Evolutionary conservation across 37 sponge, comb jelly and placozoan species (phyloP).

Genomic region (Aplysina aerophoba): DNA sequence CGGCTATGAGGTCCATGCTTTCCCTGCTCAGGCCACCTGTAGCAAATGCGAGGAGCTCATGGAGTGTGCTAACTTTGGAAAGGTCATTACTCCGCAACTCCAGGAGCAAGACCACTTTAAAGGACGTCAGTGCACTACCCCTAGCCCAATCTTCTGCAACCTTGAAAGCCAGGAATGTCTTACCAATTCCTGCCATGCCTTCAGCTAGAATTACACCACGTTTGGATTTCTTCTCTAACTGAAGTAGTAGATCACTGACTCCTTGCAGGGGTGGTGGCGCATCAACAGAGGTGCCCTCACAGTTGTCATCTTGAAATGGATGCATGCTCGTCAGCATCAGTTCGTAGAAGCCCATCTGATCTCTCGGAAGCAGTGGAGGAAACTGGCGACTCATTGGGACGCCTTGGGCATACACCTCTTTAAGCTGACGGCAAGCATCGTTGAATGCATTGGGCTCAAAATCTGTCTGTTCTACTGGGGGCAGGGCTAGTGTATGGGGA

Average conservation of each 20-base stretch:
- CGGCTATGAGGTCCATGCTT: neutral
- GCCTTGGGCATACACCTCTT: slow-evolving; percentile 3
- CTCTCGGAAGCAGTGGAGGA: neutral
- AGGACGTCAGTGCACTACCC: neutral
- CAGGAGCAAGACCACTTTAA: neutral
- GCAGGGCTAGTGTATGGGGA: neutral
- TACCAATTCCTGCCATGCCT: slow-evolving; percentile 33
- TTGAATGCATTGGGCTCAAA: neutral
- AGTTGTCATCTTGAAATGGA: neutral
- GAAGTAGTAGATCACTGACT: neutral
- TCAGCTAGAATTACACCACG: slow-evolving; percentile 28
- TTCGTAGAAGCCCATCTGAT: neutral
- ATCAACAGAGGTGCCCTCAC: neutral
- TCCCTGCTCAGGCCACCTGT: neutral
- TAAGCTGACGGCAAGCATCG: neutral
- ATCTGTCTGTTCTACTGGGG: too few species aligned
- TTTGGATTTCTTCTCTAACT: neutral
- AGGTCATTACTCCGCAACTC: neutral
- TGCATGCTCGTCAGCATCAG: neutral
- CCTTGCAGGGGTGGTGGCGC: neutral
- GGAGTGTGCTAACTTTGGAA: neutral
- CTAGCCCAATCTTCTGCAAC: slow-evolving; percentile 6
- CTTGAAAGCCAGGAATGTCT: neutral
- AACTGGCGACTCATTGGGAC: neutral
- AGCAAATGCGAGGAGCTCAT: neutral